Percentiles rank a stretch among this genome's conserved stretches.
phyloP scores from a whole-genome alignment of 2,113 vertebrate genomes.

The Madoqua kirkii region DNA sequence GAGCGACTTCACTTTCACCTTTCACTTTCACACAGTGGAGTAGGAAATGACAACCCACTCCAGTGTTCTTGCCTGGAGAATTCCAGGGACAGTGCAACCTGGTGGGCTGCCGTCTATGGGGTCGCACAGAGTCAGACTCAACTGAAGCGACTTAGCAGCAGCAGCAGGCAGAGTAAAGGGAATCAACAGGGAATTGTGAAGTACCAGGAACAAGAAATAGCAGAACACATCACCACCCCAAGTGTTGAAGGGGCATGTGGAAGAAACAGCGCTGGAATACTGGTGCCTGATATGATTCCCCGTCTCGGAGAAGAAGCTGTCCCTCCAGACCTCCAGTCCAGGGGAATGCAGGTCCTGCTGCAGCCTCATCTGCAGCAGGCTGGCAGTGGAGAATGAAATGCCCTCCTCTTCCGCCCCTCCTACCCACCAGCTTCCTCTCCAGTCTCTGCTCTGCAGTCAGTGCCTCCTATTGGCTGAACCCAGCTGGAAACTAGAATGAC shows the following conservation, averaged over 20 bases:
- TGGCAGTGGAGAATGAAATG: not conserved
- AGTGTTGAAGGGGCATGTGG: not conserved
- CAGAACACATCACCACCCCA: not conserved
- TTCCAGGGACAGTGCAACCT: no score
- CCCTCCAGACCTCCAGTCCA: not conserved
- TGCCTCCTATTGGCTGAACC: not conserved
- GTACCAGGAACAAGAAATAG: not conserved
- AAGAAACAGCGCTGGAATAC: rapidly evolving
- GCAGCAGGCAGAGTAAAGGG: not conserved
- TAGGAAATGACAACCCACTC: no score
- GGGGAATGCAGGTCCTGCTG: rapidly evolving
- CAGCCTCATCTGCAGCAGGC: not conserved
- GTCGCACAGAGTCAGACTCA: no score
- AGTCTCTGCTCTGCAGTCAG: not conserved
- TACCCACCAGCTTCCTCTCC: not conserved
- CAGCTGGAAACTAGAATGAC: not conserved
- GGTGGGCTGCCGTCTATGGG: no score
- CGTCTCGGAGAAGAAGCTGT: not conserved
- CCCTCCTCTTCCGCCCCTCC: not conserved
- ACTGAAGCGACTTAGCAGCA: no score
- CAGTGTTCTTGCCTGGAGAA: no score
- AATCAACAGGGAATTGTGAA: not conserved
- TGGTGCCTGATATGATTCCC: no score
- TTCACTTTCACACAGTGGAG: no score
- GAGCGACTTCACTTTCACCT: no score